Base-by-base conservation (phyloP, 1,140 invertebrate species). In the Lutraria rhynchaena region DNA sequence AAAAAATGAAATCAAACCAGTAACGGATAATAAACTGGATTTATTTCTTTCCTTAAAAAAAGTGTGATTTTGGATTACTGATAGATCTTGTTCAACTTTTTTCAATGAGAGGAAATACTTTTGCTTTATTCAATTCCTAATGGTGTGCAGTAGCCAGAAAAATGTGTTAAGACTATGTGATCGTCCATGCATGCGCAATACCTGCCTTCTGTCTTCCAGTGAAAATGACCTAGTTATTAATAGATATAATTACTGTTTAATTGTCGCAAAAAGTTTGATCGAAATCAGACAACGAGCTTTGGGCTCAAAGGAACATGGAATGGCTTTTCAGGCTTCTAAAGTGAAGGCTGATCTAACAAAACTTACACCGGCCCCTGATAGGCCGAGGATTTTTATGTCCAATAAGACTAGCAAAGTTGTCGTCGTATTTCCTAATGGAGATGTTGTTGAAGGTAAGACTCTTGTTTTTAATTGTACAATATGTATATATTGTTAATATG, bases 331-430 rank as follows among this genome's bases (percentile, higher is more conserved):
- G 24, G 22, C 76, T n/a, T 53, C 76, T 19, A 80, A 80, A 60
- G 53, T 80, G 31, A 80, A 80, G 46, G 33, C 61, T 7, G 76
- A 80, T 49, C 60, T 67, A n/a, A 80, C 67, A 69, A 81, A 81
- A 60, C 61, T 75, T 37, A 77, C 80, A 22, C 84, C 87, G 11
- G 83, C 82, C 22, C 85, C 86, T 13, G 89, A 91, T 51, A 51
- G 88, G 29, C 90, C 90, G n/a, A 58, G 87, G 76, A 89, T 91
- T 84, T 91, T 88, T 85, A 90, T 89, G 88, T 91, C 90, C n/a
- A 89, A 74, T 83, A 89, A 88, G 58, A 88, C 88, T 31, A 87
- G 89, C 74, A 90, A 90, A 70, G 89, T 91, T 63, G 88, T 91
- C 19, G 87, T 91, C 13, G 87, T 91, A 3, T 91, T 91, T 83